Evolutionary conservation across 2,888 invertebrate species (phyloP), one percentile per base, ranked within the genome.

Genomic region (Thera britannica): DNA sequence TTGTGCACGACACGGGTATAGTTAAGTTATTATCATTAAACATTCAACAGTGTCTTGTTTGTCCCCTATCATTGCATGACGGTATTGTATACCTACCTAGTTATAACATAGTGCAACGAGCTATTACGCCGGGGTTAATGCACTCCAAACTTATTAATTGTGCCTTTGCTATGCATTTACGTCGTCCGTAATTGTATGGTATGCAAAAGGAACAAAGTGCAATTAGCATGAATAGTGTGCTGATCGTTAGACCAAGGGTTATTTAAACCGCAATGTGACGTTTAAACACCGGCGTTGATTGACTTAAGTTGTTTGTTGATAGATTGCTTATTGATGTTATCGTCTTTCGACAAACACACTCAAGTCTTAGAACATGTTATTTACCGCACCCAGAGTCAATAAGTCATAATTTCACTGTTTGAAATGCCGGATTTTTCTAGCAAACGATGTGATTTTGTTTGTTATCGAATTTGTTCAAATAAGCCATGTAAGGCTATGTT

Each of bases 91-190:
- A 46, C 9, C 44, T 46, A 49, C 35, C 58, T 58, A 23, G 11
- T 51, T 38, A 41, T 44, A 62, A 58, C 23, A 41, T 52, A 48
- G 34, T 48, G 54, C 52, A 54, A 8, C 35, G 44, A 12, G 35
- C 48, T 54, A 62, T 58, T 60, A 63, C 56, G 46, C 58, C 38
- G 51, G 55, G 62, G 59, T 55, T n/a, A 68, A 58, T 65, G 64
- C 61, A 61, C 64, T 64, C 54, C 51, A 52, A 60, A 64, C 63
- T 56, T 52, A 61, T 64, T 54, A 58, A 46, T 57, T 57, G 57
- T 61, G 52, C 44, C 36, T 46, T 52, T 64, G 59, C 23, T 46
- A 57, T 64, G 59, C 23, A 35, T 46, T 56, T 58, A 58, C 44
- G 52, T 36, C 58, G 23, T 23, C 23, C 23, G 55, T 56, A 63